Evolutionary conservation across 2,888 invertebrate genomes (phyloP).

Genomic region (Cataglyphis livida): DNA sequence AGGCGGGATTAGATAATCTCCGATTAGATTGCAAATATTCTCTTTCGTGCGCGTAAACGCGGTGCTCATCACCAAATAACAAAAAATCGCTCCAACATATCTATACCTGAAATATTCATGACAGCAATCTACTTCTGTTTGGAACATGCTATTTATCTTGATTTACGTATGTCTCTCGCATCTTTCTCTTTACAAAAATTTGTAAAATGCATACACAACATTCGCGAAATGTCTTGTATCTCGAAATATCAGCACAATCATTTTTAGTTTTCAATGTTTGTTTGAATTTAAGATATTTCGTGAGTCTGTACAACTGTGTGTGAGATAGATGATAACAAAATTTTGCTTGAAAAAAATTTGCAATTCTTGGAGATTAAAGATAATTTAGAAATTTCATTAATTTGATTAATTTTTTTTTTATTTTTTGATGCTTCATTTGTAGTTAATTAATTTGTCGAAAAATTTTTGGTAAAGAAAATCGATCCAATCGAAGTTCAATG

Average conservation of each 20-base stretch:
- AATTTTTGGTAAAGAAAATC: not conserved
- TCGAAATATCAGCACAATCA: not conserved
- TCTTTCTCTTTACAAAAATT: slow-evolving; percentile 19
- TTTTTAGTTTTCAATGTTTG: not conserved
- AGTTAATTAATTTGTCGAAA: not conserved
- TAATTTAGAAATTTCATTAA: not conserved
- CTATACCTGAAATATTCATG: slow-evolving; percentile 18
- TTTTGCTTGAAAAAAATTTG: not conserved
- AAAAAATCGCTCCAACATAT: slow-evolving; percentile 1
- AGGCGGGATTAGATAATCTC: slow-evolving; percentile 30
- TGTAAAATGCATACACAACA: not conserved
- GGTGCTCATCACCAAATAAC: not conserved
- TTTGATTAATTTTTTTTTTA: not conserved
- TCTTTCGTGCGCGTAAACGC: not conserved
- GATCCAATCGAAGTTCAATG: not conserved
- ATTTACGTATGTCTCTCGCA: not conserved
- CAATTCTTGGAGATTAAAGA: not conserved
- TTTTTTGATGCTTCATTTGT: not conserved
- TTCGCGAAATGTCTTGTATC: not conserved
- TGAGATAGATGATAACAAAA: not conserved
- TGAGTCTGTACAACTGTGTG: too few species aligned
- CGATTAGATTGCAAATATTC: not conserved
- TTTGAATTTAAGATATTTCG: not conserved
- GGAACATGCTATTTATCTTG: slow-evolving; percentile 32
- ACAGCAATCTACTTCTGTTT: slow-evolving; percentile 14